Evolutionary conservation across 2,888 invertebrate species (phyloP).

Genomic region (Hydroisotoma schaefferi): DNA sequence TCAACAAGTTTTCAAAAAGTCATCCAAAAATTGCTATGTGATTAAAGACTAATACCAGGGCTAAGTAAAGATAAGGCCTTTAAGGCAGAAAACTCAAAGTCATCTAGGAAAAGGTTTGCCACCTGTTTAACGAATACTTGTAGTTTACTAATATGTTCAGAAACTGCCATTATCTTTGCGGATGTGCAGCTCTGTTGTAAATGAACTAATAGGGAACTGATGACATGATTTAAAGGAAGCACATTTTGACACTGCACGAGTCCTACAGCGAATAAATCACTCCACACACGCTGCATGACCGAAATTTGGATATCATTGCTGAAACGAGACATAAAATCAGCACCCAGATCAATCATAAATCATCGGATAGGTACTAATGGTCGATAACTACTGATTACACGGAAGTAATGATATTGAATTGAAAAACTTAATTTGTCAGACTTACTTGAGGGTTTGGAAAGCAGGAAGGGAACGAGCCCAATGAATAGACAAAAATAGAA

Average conservation of each 20-base stretch:
- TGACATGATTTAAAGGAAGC: constrained; percentile 40
- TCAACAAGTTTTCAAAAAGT: not conserved
- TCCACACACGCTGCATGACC: constrained; percentile 40
- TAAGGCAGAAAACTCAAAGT: constrained; percentile 82
- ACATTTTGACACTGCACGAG: constrained; percentile 45
- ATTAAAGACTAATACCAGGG: constrained; percentile 58
- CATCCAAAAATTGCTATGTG: not conserved
- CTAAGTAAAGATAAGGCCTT: constrained; percentile 80
- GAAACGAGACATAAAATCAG: no score
- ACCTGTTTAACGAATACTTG: constrained; percentile 39
- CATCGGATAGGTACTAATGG: no score
- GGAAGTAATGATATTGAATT: no score
- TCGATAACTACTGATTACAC: no score
- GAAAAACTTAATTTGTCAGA: no score
- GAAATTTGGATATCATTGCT: constrained; percentile 44
- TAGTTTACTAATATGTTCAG: constrained; percentile 41
- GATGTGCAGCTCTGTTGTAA: constrained; percentile 40
- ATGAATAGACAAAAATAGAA: constrained; percentile 83
- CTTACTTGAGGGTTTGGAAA: constrained; percentile 65
- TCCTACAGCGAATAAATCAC: constrained; percentile 45
- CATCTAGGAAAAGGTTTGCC: constrained; percentile 57
- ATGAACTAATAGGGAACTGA: constrained; percentile 41
- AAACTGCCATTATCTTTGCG: constrained; percentile 31
- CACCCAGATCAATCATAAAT: no score
- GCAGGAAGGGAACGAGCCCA: constrained; percentile 83